A percentile compares a stretch with the other conserved stretches of the same genome.
Evolutionary conservation across 1,140 invertebrate species (phyloP).

Genomic region (Amyelois transitella): DNA sequence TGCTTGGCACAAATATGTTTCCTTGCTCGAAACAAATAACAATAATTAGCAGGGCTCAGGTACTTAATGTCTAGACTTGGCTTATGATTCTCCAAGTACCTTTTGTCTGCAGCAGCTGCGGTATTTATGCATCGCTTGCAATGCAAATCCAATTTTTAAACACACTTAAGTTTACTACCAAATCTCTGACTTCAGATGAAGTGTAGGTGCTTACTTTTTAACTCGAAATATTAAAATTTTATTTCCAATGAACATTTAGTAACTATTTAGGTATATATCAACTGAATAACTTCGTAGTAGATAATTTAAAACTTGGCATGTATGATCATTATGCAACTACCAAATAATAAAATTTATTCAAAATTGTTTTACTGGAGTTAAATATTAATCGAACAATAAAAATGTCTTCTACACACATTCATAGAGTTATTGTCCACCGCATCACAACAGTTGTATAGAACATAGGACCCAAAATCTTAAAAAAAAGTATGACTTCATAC

Average conservation of each 20-base stretch:
- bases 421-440: conserved; percentile 25
- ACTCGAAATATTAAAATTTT: not conserved
- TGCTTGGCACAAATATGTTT: no score
- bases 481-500: conserved; percentile 30
- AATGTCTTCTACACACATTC: no score
- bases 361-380: no score
- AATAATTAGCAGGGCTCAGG: no score
- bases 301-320: no score
- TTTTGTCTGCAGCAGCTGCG: not conserved
- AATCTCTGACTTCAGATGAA: not conserved
- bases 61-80: not conserved
- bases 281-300: no score
- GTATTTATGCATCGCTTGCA: not conserved
- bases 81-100: not conserved
- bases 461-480: conserved; percentile 23
- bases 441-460: conserved; percentile 15
- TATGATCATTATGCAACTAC: no score
- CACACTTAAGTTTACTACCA: not conserved
- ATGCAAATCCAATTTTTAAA: not conserved
- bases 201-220: not conserved
- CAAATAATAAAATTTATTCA: no score
- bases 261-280: no score
- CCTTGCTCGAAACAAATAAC: no score
- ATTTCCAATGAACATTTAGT: no score
- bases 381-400: no score